Conservation (phyloP, 2,888 invertebrate genomes). For the Pandemis cinnamomeana region DNA sequence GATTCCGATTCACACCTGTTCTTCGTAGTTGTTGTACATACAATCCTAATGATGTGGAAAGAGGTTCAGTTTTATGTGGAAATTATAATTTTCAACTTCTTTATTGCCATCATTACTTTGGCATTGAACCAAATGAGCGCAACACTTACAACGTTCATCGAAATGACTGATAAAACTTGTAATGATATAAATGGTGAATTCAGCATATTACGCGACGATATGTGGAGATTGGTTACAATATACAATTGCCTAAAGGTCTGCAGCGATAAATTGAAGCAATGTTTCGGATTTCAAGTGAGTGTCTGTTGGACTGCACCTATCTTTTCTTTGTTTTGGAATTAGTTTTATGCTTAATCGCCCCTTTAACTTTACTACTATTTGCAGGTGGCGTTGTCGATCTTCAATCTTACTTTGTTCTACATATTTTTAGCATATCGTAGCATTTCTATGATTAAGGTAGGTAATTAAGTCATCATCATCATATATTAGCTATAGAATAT, state of each 20-base stretch:
- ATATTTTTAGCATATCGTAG: not conserved
- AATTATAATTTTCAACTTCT: not conserved
- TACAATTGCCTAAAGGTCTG: not conserved
- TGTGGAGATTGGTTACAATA: not conserved
- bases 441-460: not conserved
- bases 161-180: not conserved
- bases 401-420: not conserved
- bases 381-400: not conserved
- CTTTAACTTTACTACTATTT: not conserved
- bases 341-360: not conserved
- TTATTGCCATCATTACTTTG: not conserved
- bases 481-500: no score
- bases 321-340: not conserved
- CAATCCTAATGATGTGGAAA: not conserved
- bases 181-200: not conserved
- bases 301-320: not conserved
- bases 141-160: not conserved
- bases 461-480: not conserved
- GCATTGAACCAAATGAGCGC: not conserved
- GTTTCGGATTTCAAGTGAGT: not conserved
- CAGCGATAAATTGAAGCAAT: not conserved
- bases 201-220: not conserved
- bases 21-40: not conserved
- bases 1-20: not conserved
- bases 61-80: not conserved